Percentiles rank a stretch among this genome's conserved stretches.
Conservation (phyloP, 2,113 vertebrate genomes). For the Neogale vison region DNA sequence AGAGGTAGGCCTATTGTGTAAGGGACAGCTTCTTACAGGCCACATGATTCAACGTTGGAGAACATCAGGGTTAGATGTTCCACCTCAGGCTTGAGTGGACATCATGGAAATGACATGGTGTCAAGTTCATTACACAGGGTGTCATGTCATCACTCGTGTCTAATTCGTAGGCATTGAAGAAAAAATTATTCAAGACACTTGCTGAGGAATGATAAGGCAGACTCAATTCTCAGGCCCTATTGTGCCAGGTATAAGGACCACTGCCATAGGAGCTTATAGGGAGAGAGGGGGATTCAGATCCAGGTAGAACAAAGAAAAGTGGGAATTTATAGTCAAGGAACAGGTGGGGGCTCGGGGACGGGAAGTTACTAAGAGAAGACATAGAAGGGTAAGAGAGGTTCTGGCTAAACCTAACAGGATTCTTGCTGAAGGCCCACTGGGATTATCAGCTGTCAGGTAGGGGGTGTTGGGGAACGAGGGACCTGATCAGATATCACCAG, state of each 20-base stretch:
- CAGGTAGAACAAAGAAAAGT: not conserved
- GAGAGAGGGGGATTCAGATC: not conserved
- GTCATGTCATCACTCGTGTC: not conserved
- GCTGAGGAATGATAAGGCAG: not conserved
- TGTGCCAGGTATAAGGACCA: not conserved
- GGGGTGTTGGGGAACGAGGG: not conserved
- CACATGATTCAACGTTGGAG: not conserved
- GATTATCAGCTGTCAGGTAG: not conserved
- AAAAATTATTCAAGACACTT: not conserved
- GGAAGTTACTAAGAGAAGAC: not conserved
- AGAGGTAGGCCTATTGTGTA: not conserved
- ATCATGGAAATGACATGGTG: not conserved
- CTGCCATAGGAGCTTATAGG: not conserved
- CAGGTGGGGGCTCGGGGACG: not conserved
- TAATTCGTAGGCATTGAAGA: not conserved
- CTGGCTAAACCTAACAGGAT: not conserved
- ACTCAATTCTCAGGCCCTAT: not conserved
- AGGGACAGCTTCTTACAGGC: not conserved
- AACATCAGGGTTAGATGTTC: not conserved
- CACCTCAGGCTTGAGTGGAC: not conserved
- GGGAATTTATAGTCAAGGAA: not conserved
- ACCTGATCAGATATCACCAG: not conserved
- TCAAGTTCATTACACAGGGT: not conserved
- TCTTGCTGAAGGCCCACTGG: not conserved
- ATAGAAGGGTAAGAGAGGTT: not conserved